These are phyloP conservation scores for Danaus chrysippus DNA, from an alignment of 2,888 invertebrate species.

Conservation along the genomic window DNA sequence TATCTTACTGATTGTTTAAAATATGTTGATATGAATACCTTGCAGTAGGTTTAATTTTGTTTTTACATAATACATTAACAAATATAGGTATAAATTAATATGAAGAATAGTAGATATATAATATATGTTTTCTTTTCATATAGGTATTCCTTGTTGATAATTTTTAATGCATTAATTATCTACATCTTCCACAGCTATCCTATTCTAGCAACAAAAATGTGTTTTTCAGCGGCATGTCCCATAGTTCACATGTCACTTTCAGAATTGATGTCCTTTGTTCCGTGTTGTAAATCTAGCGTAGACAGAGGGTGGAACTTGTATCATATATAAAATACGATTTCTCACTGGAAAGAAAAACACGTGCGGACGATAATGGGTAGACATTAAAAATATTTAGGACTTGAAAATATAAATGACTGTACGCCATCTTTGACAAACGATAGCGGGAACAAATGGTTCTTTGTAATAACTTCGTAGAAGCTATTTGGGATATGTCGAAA, in stretches of 20 bases:
- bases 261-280: slow-evolving; percentile 74
- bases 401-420: slow-evolving; percentile 61
- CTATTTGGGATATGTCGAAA: slow-evolving; percentile 22
- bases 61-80: too few species aligned
- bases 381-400: slow-evolving; percentile 69
- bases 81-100: too few species aligned
- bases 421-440: slow-evolving; percentile 60
- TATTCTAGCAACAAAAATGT: slow-evolving; percentile 36
- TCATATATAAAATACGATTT: slow-evolving; percentile 61
- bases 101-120: too few species aligned
- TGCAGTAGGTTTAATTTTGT: too few species aligned
- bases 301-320: slow-evolving; percentile 54
- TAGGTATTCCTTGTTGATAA: background rate
- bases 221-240: slow-evolving; percentile 43
- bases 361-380: slow-evolving; percentile 67
- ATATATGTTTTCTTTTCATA: background rate
- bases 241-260: slow-evolving; percentile 66
- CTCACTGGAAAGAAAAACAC: slow-evolving; percentile 54
- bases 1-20: too few species aligned
- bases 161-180: too few species aligned
- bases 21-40: too few species aligned
- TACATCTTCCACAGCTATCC: slow-evolving; percentile 28
- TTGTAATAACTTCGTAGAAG: slow-evolving; percentile 31
- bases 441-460: slow-evolving; percentile 34
- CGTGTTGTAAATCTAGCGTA: slow-evolving; percentile 62